Conservation (phyloP, 2,888 invertebrate species). For the Coelinius sp. region DNA sequence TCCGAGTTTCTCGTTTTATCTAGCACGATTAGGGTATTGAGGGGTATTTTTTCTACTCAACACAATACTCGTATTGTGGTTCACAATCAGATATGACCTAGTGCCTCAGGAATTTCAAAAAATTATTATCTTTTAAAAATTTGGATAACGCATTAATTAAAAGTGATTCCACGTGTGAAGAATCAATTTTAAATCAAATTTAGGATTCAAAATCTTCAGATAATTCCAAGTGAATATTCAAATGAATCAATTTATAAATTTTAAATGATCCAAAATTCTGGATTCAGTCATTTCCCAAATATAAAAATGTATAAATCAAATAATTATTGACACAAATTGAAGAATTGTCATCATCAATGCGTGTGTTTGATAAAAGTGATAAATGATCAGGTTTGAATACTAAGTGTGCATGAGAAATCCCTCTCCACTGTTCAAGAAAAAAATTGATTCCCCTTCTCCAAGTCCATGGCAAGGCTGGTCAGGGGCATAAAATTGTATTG, state of each 20-base stretch:
- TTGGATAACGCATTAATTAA: no score
- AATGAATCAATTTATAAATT: no score
- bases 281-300: no score
- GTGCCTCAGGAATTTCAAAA: not conserved
- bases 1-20: not conserved
- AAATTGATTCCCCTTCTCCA: slow-evolving; percentile 26
- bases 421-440: not conserved
- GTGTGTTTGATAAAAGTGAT: not conserved
- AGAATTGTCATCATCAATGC: no score
- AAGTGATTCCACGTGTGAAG: no score
- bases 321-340: not conserved
- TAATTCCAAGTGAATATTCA: no score
- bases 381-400: not conserved
- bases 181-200: no score
- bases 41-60: not conserved
- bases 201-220: no score
- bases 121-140: not conserved
- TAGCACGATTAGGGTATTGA: not conserved
- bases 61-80: not conserved
- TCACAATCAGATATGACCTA: not conserved
- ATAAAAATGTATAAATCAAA: no score
- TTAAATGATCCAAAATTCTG: no score
- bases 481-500: slow-evolving; percentile 52
- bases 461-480: not conserved
- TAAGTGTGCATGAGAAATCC: slow-evolving; percentile 13